Base-by-base conservation (phyloP, 2,797 vertebrate species). In the Artibeus jamaicensis region DNA sequence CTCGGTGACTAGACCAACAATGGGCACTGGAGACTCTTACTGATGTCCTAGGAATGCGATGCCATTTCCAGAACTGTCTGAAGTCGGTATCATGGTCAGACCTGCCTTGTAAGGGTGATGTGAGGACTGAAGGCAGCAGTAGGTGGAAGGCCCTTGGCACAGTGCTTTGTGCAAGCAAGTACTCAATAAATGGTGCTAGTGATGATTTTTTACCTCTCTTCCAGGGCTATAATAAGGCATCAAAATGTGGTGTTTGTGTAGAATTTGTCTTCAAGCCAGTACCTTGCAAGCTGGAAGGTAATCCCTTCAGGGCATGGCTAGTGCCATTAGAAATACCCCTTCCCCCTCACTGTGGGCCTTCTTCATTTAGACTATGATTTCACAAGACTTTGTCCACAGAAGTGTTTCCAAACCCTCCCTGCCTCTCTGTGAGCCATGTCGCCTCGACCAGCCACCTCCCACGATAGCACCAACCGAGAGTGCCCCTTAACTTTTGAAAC, bases 311-410 rank as follows among this genome's bases (percentile, higher is more conserved):
- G 92, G 82, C 95, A 96, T 97, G 95, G 86, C 71, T 29, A 48
- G 67, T 55, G 92, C 96, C 87, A 44, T 59, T 42, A 78, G 88
- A 96, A 97, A 95, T 79, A 86, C 62, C 37, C 29, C 37, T 48
- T 82, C 9, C 73, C 86, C 0, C 73, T 96, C 95, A 96, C 88
- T 95, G 4, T 91, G 94, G 34, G 70, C 93, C 95, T 97, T 97
- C 95, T 96, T 96, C 82, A 26, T 83, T 95, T 91, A 95, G 96
- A 97, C 96, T 88, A 81, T 6, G 19, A 84, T 65, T 97, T 97
- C 94, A 96, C 93, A 91, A 96, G 79, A 92, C 73, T 94, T 82
- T 70, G 73, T 94, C 82, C 70, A 59, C 48, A 85, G 78, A 92
- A 74, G 46, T 3, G 1, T 65, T 76, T 96, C 78, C 53, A 96